Conservation (phyloP, 1,140 invertebrate genomes). For the Lepidurus arcticus region DNA sequence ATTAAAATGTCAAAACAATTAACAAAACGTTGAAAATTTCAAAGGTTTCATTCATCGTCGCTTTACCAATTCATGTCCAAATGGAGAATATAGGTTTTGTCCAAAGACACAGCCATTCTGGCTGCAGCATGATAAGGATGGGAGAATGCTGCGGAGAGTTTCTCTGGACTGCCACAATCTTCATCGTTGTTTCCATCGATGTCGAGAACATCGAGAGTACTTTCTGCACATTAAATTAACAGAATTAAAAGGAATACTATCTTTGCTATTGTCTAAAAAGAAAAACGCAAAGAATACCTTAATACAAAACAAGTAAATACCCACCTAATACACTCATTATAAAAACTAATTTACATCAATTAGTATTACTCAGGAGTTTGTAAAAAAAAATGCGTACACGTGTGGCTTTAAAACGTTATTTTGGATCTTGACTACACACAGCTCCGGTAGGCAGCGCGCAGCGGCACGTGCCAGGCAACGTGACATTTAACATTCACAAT, state of each 20-base stretch:
- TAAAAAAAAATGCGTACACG: background rate
- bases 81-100: slow-evolving; percentile 28
- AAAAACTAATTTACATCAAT: too few species aligned
- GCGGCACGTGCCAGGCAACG: background rate
- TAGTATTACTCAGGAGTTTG: too few species aligned
- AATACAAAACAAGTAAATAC: too few species aligned
- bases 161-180: slow-evolving; percentile 37
- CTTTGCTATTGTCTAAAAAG: too few species aligned
- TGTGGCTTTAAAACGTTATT: background rate
- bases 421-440: background rate
- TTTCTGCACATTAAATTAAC: background rate
- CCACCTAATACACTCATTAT: too few species aligned
- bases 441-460: background rate
- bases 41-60: background rate
- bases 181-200: slow-evolving; percentile 39
- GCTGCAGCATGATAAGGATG: slow-evolving; percentile 31
- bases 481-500: background rate
- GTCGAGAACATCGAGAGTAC: slow-evolving; percentile 36
- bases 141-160: slow-evolving; percentile 33
- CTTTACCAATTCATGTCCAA: slow-evolving; percentile 7
- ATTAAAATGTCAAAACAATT: background rate
- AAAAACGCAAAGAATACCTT: too few species aligned
- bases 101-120: slow-evolving; percentile 34
- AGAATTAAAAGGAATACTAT: too few species aligned
- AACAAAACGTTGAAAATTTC: background rate